phyloP scores from a whole-genome alignment of 2,888 invertebrate genomes.

The Eremobia ochroleuca region DNA sequence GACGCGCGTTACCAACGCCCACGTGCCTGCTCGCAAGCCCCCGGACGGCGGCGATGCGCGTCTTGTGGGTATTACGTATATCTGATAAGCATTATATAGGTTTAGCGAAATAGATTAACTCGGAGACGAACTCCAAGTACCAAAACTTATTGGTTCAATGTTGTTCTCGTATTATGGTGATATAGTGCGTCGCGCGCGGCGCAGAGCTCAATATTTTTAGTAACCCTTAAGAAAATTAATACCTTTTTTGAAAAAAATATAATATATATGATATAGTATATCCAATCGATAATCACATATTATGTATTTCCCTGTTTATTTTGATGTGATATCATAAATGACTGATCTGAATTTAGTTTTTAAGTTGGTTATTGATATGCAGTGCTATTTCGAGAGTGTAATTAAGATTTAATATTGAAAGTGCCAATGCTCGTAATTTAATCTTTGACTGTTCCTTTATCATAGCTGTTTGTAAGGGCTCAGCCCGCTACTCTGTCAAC shows the following conservation, averaged over 20 bases:
- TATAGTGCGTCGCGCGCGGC: constrained; percentile 89
- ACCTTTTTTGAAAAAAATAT: constrained; percentile 91
- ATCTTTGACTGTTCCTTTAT: constrained; percentile 90
- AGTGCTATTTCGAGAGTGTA: constrained; percentile 91
- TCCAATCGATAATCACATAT: constrained; percentile 89
- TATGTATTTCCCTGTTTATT: constrained; percentile 91
- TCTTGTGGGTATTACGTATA: constrained; percentile 86
- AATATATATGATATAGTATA: constrained; percentile 89
- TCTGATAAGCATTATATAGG: constrained; percentile 91
- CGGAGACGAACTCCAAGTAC: constrained; percentile 89
- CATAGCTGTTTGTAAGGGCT: constrained; percentile 79
- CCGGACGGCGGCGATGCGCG: constrained; percentile 64
- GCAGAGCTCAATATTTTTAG: constrained; percentile 91
- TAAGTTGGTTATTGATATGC: constrained; percentile 91
- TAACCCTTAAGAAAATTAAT: constrained; percentile 91
- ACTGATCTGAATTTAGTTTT: constrained; percentile 92
- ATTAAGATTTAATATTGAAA: constrained; percentile 91
- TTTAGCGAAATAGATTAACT: constrained; percentile 90
- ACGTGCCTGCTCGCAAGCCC: constrained; percentile 43
- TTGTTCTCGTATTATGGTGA: constrained; percentile 91
- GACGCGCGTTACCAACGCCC: constrained; percentile 69
- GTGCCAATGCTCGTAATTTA: constrained; percentile 92
- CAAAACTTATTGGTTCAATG: constrained; percentile 90
- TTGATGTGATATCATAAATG: constrained; percentile 92
- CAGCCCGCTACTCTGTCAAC: constrained; percentile 72